Base-by-base conservation (phyloP, 2,113 vertebrate species). In the Triplophysa rosa region DNA sequence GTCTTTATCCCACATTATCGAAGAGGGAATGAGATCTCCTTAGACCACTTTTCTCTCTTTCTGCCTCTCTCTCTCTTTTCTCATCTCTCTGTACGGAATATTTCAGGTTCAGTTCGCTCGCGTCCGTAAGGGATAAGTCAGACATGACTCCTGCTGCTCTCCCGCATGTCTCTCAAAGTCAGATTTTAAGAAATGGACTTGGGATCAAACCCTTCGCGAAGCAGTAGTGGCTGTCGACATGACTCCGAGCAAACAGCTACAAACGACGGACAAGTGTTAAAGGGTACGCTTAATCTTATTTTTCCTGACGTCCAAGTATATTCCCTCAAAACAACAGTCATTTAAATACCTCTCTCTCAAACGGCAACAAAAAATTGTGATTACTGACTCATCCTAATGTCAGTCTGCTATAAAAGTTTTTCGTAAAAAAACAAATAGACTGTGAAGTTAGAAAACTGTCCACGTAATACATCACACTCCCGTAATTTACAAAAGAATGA, bases 1-100 rank as follows among this genome's bases (percentile, higher is more conserved):
- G 89, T 95, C 95, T 93, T 93, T 92, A 95, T 94, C 94, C 95
- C 92, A 93, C 93, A 94, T 95, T 94, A 94, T 94, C 93, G 89
- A 93, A 91, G 90, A 94, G 93, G 93, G 92, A 93, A 94, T 94
- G 94, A 94, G 94, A 94, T 93, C 93, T 93, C 91, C 93, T 95
- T 92, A 93, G 93, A 95, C 92, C 93, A 92, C 92, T 94, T 93
- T 88, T 91, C 92, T 93, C 91, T 93, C 49, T 83, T 67, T 73
- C 54, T 24, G 33, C 21, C 42, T 49, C 69, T 64, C 59, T 79
- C 24, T 16, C 6, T 52, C 62, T n/a, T 21, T 58, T 12, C 23
- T 67, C 23, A 14, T 58, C 54, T 49, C 40, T 42, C 71, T 47
- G 21, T 47, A 26, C 71, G 45, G 71, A 74, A 74, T 74, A 63